Evolutionary conservation across 2,888 invertebrate species (phyloP), one percentile per base, ranked within the genome.

Genomic region (Diaprepes abbreviatus): DNA sequence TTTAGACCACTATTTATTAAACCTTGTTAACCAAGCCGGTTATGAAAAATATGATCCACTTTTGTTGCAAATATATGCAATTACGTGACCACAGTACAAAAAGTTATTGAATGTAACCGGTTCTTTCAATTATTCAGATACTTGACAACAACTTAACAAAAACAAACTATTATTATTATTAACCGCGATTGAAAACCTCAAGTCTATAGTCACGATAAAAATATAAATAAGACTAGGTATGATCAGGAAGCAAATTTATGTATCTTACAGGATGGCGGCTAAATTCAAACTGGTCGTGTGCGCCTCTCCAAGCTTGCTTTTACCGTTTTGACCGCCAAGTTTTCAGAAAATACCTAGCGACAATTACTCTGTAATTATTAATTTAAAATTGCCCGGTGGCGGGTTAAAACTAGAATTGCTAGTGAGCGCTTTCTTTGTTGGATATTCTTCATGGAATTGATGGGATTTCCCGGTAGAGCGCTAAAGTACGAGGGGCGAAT

Each of bases 361-460:
- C 2, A 45, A 12, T 45, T 16, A n/a, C 45, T 45, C 24, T 24
- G 24, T 43, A n/a, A 43, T 16, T 43, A 21, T 10, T 9, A 24
- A 45, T 24, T 24, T 24, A 45, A 45, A 45, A 45, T 45, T 45
- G 9, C 45, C 45, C 24, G 24, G n/a, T 24, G 24, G 21, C 24
- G 12, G 21, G 24, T 21, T 24, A 24, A 45, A 45, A 45, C 21
- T 3, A 45, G 43, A 43, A 19, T n/a, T 43, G 10, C n/a, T n/a
- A n/a, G n/a, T 35, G 2, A 33, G n/a, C n/a, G n/a, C n/a, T 2
- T n/a, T 9, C 35, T 35, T 35, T 35, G 35, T n/a, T n/a, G 3
- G n/a, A n/a, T 3, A 35, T 35, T 10, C 9, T 35, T 35, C 35
- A 35, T 35, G n/a, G 35, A 35, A 35, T 3, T 35, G 9, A 10